Evolutionary conservation across 30 jellyfish, hydroid and myxozoan species (phyloP), one percentile per base, ranked within the genome.

Genomic region (Aurelia coerulea): DNA sequence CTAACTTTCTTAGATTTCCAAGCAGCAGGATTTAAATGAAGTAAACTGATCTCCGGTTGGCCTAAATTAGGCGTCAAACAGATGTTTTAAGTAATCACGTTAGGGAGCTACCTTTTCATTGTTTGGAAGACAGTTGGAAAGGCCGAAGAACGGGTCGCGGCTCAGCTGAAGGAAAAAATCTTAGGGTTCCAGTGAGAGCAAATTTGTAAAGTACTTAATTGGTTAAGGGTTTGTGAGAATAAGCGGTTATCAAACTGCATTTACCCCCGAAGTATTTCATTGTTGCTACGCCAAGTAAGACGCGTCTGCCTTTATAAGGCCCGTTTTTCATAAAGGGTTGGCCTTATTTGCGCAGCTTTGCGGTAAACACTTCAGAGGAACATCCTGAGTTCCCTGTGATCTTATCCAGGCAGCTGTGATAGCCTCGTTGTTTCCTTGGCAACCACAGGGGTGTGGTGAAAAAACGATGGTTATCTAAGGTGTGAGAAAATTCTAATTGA

Each of bases 81-180:
- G 83, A 73, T 73, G 83, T 41, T 73, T 17, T 39, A 12, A 15
- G 68, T 15, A 41, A 49, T 17, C 62, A 33, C 83, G 32, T 34
- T 39, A 39, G 83, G 68, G 68, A 51, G 83, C 83, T 42, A 17
- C 51, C 65, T 4, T 39, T 39, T 73, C 4, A 13, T 73, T 39
- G 42, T 42, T 49, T 41, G 67, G 37, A 46, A 66, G 33, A 34
- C 53, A 46, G 69, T 39, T 14, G 42, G 29, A 73, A 39, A 65
- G 83, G 56, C 68, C 10, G 51, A 32, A 10, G 42, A 73, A 73
- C 29, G 51, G 68, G 67, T 73, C 4, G 18, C 18, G n/a, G 54
- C 83, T 49, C 83, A 73, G 71, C 70, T 42, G 83, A 42, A 73
- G 69, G 68, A 73, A 73, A 73, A 17, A n/a, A 46, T 14, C 12